Conservation (phyloP, 1,140 invertebrate species). For the Teleopsis dalmanni region DNA sequence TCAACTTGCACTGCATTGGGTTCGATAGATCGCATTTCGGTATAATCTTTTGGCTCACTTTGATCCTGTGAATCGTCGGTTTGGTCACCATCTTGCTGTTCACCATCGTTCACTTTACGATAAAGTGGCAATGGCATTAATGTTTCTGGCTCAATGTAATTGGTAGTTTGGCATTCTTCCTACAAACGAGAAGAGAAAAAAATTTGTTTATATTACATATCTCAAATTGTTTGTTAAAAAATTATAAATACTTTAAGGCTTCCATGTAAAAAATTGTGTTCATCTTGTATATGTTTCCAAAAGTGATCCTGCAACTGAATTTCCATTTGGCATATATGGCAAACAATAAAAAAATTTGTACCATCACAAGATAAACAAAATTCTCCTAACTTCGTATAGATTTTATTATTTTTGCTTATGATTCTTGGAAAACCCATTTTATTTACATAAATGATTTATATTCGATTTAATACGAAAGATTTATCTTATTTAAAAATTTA, state of each 20-base stretch:
- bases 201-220: not conserved
- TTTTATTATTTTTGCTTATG: slow-evolving; percentile 41
- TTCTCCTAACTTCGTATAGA: slow-evolving; percentile 39
- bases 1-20: slow-evolving; percentile 11
- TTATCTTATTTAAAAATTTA: no score
- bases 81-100: slow-evolving; percentile 1
- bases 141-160: slow-evolving; percentile 13
- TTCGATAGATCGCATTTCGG: slow-evolving; percentile 13
- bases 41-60: slow-evolving; percentile 15
- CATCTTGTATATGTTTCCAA: slow-evolving; percentile 42
- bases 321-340: slow-evolving; percentile 40
- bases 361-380: slow-evolving; percentile 38
- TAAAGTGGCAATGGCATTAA: slow-evolving; percentile 14
- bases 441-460: slow-evolving; percentile 1
- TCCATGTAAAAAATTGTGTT: slow-evolving; percentile 37
- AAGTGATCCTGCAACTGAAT: slow-evolving; percentile 39
- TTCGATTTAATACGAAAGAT: no score
- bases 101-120: slow-evolving; percentile 11
- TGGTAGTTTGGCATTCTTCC: not conserved
- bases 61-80: slow-evolving; percentile 10
- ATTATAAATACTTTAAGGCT: not conserved
- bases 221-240: slow-evolving; percentile 6
- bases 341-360: slow-evolving; percentile 33
- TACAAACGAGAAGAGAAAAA: not conserved
- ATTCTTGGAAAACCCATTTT: slow-evolving; percentile 42